These are phyloP conservation scores for Actinemys pallida DNA, from an alignment of 2,113 vertebrate species.

Conservation along the genomic window DNA sequence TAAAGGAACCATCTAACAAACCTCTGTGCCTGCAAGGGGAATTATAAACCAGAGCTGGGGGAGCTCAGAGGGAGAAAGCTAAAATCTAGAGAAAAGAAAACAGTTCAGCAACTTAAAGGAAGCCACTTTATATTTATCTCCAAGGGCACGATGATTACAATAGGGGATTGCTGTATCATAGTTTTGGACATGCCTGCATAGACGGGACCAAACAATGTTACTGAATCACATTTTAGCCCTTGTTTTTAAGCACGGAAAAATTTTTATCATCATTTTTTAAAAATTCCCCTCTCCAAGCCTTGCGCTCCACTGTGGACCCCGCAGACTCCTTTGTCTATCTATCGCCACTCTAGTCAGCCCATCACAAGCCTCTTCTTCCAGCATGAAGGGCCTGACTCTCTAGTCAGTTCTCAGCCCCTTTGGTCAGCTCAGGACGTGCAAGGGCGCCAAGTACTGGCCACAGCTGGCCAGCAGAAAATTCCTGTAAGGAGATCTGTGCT, in stretches of 20 bases:
- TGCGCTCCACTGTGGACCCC: neutral
- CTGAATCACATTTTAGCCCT: neutral
- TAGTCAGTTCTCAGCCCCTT: neutral
- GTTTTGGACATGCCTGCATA: neutral
- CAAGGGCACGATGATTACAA: neutral
- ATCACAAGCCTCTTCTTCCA: neutral
- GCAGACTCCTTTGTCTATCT: neutral
- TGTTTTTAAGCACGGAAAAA: neutral
- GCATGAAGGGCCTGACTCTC: neutral
- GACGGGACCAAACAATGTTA: neutral
- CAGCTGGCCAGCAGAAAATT: neutral
- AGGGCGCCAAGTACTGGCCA: neutral
- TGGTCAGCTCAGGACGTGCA: neutral
- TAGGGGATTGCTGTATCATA: no score
- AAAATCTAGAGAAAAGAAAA: neutral
- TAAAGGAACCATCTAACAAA: neutral
- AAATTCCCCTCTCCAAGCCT: neutral
- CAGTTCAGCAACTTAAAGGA: neutral
- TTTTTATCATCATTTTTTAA: neutral
- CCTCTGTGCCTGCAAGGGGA: neutral
- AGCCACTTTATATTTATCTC: neutral
- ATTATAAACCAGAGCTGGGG: neutral
- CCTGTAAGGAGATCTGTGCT: neutral
- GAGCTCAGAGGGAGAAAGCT: rapidly evolving
- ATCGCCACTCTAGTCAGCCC: neutral